Evolutionary conservation across 2,888 invertebrate species (phyloP).

Genomic region (Palloptera scutellata): DNA sequence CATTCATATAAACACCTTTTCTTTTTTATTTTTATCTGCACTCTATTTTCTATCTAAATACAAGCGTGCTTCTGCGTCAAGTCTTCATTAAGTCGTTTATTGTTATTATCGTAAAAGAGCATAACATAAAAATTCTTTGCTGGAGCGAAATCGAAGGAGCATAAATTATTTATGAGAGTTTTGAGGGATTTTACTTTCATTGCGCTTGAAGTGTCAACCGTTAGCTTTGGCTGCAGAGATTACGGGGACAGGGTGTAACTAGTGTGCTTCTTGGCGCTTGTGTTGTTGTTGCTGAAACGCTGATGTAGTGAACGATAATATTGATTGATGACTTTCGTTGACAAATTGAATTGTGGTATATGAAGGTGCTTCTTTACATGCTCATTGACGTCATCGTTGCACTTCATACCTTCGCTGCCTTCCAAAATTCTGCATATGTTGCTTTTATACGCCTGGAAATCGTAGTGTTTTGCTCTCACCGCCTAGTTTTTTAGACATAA

Average conservation of each 20-base stretch:
- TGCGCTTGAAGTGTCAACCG: background rate
- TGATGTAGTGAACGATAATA: background rate
- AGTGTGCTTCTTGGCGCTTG: no score
- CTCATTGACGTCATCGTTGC: conserved; percentile 3
- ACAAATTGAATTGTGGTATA: conserved; percentile 33
- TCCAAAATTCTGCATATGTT: no score
- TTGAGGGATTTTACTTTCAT: conserved; percentile 27
- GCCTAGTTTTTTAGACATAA: background rate
- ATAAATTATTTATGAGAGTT: conserved; percentile 39
- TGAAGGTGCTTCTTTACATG: conserved; percentile 9
- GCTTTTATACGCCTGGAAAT: background rate
- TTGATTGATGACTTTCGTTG: conserved; percentile 26
- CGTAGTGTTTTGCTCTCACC: background rate
- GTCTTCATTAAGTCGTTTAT: conserved; percentile 51
- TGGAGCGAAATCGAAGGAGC: conserved; percentile 33
- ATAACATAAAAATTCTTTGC: conserved; percentile 29
- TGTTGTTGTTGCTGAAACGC: background rate
- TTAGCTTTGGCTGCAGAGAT: background rate
- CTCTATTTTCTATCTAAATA: no score
- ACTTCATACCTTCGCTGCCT: background rate
- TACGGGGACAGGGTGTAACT: no score
- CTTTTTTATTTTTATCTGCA: no score
- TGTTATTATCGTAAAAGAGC: conserved; percentile 43
- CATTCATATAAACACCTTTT: no score
- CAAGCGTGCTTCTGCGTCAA: conserved; percentile 7